These are phyloP conservation scores for Galaxea fascicularis DNA, from an alignment of 92 coral and sea anemone species.

Conservation along the genomic window DNA sequence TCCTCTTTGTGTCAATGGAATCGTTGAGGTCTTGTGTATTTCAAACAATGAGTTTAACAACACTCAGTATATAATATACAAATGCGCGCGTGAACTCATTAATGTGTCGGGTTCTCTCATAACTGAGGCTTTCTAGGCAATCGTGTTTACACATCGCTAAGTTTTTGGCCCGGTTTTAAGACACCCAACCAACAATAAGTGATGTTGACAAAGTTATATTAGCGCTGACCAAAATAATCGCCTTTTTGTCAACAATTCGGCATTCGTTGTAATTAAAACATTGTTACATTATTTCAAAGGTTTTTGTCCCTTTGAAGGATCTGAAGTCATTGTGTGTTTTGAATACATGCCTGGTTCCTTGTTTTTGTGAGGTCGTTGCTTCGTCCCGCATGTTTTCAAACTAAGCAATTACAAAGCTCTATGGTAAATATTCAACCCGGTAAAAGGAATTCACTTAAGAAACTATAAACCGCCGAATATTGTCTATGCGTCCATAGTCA, in stretches of 20 bases:
- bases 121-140: background rate
- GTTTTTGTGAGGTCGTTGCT: background rate
- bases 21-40: background rate
- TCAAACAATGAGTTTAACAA: background rate
- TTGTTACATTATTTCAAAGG: constrained; percentile 10
- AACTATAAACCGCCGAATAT: background rate
- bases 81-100: background rate
- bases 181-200: background rate
- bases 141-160: constrained; percentile 19
- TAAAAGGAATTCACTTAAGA: background rate
- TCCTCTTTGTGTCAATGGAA: background rate
- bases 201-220: constrained; percentile 10
- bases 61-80: constrained; percentile 4
- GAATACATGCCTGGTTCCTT: background rate
- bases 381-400: background rate
- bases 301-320: constrained; percentile 13
- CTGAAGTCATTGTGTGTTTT: background rate
- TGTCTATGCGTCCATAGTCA: background rate
- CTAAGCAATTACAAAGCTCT: background rate
- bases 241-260: constrained; percentile 39
- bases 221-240: constrained; percentile 6
- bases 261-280: constrained; percentile 27
- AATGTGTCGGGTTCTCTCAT: constrained; percentile 5
- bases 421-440: background rate
- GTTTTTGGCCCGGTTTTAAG: background rate